Conservation (phyloP, 2,113 vertebrate genomes). For the Amazona guildingii region DNA sequence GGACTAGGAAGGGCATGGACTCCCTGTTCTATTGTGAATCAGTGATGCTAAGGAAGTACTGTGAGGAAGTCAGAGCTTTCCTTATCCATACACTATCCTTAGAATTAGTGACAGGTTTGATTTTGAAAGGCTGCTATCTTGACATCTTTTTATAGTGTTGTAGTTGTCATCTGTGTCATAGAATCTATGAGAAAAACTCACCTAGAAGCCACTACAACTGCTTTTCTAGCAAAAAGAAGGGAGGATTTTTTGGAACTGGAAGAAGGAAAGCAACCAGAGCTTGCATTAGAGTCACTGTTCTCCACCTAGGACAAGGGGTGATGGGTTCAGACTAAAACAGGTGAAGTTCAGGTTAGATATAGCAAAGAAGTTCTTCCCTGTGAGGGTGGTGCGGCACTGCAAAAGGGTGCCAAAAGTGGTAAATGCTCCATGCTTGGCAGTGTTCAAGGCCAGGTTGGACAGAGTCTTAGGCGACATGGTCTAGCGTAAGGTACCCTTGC, state of each 20-base stretch:
- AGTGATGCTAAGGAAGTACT: not conserved
- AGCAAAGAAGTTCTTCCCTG: not conserved
- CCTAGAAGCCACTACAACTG: not conserved
- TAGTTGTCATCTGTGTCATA: not conserved
- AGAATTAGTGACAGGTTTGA: not conserved
- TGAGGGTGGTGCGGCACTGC: not conserved
- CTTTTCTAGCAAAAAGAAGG: not conserved
- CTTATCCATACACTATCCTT: not conserved
- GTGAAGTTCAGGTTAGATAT: not conserved
- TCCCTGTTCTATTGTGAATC: not conserved
- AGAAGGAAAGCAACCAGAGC: not conserved
- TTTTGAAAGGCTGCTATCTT: not conserved
- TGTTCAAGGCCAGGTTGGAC: not conserved
- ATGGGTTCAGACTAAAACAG: not conserved
- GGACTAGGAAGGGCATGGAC: not conserved
- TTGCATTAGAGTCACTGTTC: not conserved
- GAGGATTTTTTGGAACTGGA: not conserved
- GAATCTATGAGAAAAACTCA: not conserved
- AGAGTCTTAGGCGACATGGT: not conserved
- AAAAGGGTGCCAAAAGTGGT: not conserved
- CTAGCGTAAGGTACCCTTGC: not conserved
- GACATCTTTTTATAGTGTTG: not conserved
- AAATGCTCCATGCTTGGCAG: not conserved
- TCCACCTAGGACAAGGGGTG: not conserved
- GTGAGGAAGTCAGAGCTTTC: not conserved